These are phyloP conservation scores for Lasioglossum vierecki DNA, from an alignment of 2,888 invertebrate species.

Conservation along the genomic window DNA sequence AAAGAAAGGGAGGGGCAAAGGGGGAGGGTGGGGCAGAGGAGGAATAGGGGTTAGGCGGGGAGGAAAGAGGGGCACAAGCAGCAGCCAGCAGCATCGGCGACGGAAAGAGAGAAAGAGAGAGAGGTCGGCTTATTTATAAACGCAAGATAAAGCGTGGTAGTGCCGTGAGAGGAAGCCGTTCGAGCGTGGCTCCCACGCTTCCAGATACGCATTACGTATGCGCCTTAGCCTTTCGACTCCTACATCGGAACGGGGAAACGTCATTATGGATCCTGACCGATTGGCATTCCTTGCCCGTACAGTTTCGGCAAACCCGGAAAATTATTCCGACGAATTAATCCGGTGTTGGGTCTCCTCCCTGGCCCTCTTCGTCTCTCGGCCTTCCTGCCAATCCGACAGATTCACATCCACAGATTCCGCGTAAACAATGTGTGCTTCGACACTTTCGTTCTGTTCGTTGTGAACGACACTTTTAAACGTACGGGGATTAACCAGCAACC, in stretches of 20 bases:
- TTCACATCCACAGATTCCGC: not conserved
- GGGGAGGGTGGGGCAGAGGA: not conserved
- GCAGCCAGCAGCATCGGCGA: constrained; percentile 6
- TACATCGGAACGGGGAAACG: constrained; percentile 33
- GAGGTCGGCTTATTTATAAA: constrained; percentile 73
- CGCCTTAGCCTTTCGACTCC: constrained; percentile 59
- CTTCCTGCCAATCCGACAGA: not conserved
- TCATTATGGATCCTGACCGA: constrained; percentile 16
- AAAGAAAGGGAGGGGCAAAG: not conserved
- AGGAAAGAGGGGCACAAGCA: not conserved
- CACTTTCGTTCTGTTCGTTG: not conserved
- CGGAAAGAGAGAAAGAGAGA: constrained; percentile 49
- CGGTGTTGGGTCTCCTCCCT: not conserved
- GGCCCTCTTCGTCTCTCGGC: not conserved
- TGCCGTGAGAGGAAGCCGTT: constrained; percentile 69
- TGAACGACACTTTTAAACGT: not conserved
- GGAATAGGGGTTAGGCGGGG: not conserved
- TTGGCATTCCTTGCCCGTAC: not conserved
- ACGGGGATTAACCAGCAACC: not conserved
- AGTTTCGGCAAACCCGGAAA: constrained; percentile 1
- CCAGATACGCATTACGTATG: constrained; percentile 65
- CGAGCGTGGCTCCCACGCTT: constrained; percentile 70
- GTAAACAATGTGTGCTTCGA: not conserved
- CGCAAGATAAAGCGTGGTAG: constrained; percentile 67
- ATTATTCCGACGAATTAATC: not conserved